phyloP scores from a whole-genome alignment of 2,797 vertebrate genomes.

The Antrozous pallidus region DNA sequence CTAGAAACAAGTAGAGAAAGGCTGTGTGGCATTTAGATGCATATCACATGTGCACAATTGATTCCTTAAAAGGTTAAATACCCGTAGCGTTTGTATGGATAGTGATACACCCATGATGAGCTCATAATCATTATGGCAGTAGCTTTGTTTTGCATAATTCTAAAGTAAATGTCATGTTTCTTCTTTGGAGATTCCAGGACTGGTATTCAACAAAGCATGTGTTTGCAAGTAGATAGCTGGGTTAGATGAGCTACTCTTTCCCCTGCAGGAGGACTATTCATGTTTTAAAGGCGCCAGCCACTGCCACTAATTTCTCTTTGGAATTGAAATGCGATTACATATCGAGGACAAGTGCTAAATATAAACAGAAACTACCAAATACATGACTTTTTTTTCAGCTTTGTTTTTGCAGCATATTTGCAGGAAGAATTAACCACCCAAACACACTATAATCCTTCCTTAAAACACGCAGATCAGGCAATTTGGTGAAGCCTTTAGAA shows the following conservation, averaged over 20 bases:
- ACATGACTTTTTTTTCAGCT: background rate
- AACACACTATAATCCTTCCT: constrained; percentile 35
- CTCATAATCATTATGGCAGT: background rate
- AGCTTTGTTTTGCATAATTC: constrained; percentile 65
- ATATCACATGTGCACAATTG: constrained; percentile 48
- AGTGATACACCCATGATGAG: background rate
- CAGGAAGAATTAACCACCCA: constrained; percentile 46
- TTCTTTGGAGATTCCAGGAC: constrained; percentile 56
- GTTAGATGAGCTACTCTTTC: background rate
- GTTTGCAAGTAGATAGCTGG: constrained; percentile 41
- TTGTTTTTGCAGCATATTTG: constrained; percentile 53
- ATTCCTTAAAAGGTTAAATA: constrained; percentile 67
- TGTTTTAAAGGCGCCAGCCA: background rate
- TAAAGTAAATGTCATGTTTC: constrained; percentile 67
- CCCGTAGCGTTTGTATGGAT: background rate
- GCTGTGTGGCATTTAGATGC: constrained; percentile 34
- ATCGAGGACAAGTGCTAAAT: constrained; percentile 57
- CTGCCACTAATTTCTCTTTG: constrained; percentile 41
- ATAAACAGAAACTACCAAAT: constrained; percentile 58
- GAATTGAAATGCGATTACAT: constrained; percentile 62
- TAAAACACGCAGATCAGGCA: constrained; percentile 19
- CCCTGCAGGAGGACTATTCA: constrained; percentile 14
- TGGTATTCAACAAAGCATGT: constrained; percentile 32
- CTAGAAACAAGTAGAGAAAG: constrained; percentile 33
- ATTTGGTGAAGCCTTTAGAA: background rate